phyloP scores from a whole-genome alignment of 2,888 invertebrate species.

The Caenorhabditis virilis region DNA sequence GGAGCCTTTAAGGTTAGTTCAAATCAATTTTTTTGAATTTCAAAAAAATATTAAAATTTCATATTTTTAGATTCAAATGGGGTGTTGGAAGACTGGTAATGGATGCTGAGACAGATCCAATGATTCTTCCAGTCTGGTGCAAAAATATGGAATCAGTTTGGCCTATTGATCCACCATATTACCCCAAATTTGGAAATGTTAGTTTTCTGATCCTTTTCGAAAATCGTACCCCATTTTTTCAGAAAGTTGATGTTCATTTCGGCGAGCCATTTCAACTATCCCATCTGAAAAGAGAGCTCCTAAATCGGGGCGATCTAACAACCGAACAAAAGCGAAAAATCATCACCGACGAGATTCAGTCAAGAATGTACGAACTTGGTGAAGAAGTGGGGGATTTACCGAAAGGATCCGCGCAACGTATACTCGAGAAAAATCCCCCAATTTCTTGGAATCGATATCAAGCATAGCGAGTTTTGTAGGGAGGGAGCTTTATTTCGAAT shows the following conservation, averaged over 20 bases:
- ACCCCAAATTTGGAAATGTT: constrained; percentile 63
- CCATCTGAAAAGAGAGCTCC: constrained; percentile 18
- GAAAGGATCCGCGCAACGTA: constrained; percentile 21
- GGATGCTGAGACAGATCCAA: constrained; percentile 57
- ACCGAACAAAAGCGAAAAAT: constrained; percentile 55
- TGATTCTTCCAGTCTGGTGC: constrained; percentile 65
- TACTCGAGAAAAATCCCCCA: constrained; percentile 14
- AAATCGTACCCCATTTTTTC: constrained; percentile 30
- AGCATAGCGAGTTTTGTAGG: too few species aligned
- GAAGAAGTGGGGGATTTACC: constrained; percentile 40
- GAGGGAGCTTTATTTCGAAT: too few species aligned
- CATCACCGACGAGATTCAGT: constrained; percentile 59
- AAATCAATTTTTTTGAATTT: too few species aligned
- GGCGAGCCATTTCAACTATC: constrained; percentile 59
- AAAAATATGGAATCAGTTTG: constrained; percentile 64
- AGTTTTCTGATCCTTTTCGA: too few species aligned
- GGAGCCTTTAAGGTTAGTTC: constrained; percentile 10
- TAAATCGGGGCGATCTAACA: constrained; percentile 9
- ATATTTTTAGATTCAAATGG: constrained; percentile 54
- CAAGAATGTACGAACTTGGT: constrained; percentile 52
- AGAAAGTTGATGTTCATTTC: constrained; percentile 55
- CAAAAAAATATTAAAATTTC: too few species aligned
- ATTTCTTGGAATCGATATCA: too few species aligned
- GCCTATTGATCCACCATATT: constrained; percentile 61
- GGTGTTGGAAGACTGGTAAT: constrained; percentile 62